phyloP scores from a whole-genome alignment of 2,113 vertebrate species.

The Himantopus leucocephalus region DNA sequence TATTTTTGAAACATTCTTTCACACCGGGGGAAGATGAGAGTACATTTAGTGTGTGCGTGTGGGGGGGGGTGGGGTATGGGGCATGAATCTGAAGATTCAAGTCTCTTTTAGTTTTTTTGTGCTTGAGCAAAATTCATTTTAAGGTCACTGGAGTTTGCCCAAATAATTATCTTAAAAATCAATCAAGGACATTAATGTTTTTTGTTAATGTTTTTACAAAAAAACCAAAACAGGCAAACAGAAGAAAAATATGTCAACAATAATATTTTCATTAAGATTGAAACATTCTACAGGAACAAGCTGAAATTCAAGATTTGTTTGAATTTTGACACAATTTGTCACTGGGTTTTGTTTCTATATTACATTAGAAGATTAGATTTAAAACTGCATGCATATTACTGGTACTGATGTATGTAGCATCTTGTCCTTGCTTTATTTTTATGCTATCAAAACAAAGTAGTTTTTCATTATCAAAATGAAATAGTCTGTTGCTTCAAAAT shows the following conservation, averaged over 20 bases:
- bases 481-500: background rate
- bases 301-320: background rate
- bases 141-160: background rate
- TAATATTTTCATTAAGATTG: background rate
- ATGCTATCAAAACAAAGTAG: background rate
- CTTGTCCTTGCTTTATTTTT: background rate
- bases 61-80: fast-evolving
- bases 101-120: background rate
- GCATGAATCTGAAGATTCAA: background rate
- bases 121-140: background rate
- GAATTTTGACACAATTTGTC: no score
- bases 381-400: background rate
- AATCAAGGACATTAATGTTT: background rate
- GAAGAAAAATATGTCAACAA: background rate
- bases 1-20: background rate
- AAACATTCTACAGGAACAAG: background rate
- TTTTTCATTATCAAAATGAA: background rate
- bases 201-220: background rate
- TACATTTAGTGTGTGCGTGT: background rate
- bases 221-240: background rate
- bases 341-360: background rate
- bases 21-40: fast-evolving
- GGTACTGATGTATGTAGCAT: background rate
- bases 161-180: background rate
- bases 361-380: background rate